phyloP scores from a whole-genome alignment of 2,797 vertebrate genomes.

The Hybognathus amarus region DNA sequence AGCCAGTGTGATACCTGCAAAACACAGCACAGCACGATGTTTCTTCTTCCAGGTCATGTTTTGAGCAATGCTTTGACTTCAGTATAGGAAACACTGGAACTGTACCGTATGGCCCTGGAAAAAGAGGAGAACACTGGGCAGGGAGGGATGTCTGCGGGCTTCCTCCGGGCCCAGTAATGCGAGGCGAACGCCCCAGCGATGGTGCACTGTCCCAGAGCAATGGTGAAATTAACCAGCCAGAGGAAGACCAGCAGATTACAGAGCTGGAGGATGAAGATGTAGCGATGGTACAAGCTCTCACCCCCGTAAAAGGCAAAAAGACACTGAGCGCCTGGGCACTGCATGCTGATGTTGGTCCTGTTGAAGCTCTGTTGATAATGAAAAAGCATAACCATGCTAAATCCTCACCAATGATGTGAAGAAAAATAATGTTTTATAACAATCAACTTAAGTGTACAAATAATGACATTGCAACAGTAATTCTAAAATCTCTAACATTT shows the following conservation, averaged over 20 bases:
- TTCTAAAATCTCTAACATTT: too few species aligned
- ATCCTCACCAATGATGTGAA: not conserved
- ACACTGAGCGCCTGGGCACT: slow-evolving; percentile 84
- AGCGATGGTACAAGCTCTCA: slow-evolving; percentile 82
- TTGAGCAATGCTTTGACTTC: not conserved
- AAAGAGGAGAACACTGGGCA: slow-evolving; percentile 86
- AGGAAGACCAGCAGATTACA: slow-evolving; percentile 88
- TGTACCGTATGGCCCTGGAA: slow-evolving; percentile 84
- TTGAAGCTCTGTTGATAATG: slow-evolving; percentile 81
- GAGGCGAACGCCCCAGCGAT: slow-evolving; percentile 90
- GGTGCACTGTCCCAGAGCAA: slow-evolving; percentile 89
- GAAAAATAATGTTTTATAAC: not conserved
- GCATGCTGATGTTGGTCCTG: slow-evolving; percentile 75
- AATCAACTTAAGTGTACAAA: too few species aligned
- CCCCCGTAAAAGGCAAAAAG: slow-evolving; percentile 90
- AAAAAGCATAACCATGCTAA: not conserved
- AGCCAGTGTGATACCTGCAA: slow-evolving; percentile 91
- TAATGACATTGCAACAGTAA: too few species aligned
- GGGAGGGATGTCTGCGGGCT: slow-evolving; percentile 86
- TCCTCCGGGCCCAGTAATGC: slow-evolving; percentile 90
- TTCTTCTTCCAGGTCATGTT: not conserved
- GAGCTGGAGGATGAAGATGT: slow-evolving; percentile 85
- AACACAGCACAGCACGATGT: not conserved
- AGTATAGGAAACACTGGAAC: not conserved
- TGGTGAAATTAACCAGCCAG: slow-evolving; percentile 89